These are phyloP conservation scores for Anguilla anguilla DNA, from an alignment of 2,797 vertebrate species.

Conservation along the genomic window DNA sequence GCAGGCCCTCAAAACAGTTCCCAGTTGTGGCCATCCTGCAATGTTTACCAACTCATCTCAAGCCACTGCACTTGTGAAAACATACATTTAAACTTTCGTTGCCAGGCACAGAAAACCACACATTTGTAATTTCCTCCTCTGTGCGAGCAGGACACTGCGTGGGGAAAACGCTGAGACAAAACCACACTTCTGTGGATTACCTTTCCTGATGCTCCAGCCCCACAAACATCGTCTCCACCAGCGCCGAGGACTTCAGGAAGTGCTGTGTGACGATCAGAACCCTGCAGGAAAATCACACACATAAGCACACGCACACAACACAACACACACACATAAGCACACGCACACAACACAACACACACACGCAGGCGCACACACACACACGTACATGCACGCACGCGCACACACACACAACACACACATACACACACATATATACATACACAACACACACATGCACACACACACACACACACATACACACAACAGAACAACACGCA, in stretches of 20 bases:
- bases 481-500: not conserved
- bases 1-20: constrained; percentile 65
- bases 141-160: constrained; percentile 60
- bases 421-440: too few relatives aligned
- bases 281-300: constrained; percentile 61
- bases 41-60: constrained; percentile 28
- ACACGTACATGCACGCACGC: too few relatives aligned
- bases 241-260: constrained; percentile 83
- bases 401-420: not conserved
- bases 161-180: constrained; percentile 60
- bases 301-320: not conserved
- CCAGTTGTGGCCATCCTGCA: constrained; percentile 12
- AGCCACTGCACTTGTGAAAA: constrained; percentile 21
- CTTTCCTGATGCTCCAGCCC: constrained; percentile 86
- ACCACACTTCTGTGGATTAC: constrained; percentile 66
- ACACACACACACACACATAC: not conserved
- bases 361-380: too few relatives aligned
- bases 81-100: constrained; percentile 64
- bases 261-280: constrained; percentile 88
- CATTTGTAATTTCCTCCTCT: constrained; percentile 50
- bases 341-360: not conserved
- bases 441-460: too few relatives aligned
- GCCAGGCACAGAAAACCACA: constrained; percentile 67
- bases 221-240: constrained; percentile 84
- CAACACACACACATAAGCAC: too few relatives aligned